phyloP scores from a whole-genome alignment of 2,888 invertebrate genomes.

The Drosophila antonietae region DNA sequence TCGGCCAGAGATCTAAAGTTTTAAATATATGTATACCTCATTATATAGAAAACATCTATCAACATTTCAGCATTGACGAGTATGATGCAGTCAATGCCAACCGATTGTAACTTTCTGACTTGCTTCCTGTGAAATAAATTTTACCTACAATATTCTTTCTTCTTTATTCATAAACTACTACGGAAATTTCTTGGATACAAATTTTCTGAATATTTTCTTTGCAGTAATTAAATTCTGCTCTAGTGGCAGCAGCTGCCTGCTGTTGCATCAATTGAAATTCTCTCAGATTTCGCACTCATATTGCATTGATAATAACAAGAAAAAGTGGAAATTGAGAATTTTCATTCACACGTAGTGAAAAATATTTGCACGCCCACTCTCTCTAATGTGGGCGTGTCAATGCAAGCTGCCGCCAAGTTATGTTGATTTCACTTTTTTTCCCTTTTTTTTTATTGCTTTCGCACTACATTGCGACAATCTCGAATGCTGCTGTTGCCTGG shows the following conservation, averaged over 20 bases:
- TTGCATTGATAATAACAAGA: conserved; percentile 26
- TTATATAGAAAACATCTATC: too few relatives aligned
- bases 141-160: neutral
- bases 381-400: conserved; percentile 6
- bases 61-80: neutral
- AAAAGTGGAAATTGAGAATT: conserved; percentile 28
- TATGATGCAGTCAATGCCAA: neutral
- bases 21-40: too few relatives aligned
- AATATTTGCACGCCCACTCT: conserved; percentile 3
- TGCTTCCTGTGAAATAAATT: neutral
- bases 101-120: neutral
- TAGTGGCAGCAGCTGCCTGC: conserved; percentile 35
- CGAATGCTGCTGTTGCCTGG: conserved; percentile 19
- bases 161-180: neutral
- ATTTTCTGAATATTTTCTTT: neutral
- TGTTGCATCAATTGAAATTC: conserved; percentile 15
- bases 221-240: conserved; percentile 42
- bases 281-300: conserved; percentile 6
- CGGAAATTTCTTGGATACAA: neutral
- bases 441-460: conserved; percentile 19
- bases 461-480: conserved; percentile 12
- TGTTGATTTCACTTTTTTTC: conserved; percentile 56
- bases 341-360: conserved; percentile 17
- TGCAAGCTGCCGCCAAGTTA: conserved; percentile 20
- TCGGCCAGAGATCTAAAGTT: too few relatives aligned